Base-by-base conservation (phyloP, 2,888 invertebrate species). In the Subacronicta megacephala region DNA sequence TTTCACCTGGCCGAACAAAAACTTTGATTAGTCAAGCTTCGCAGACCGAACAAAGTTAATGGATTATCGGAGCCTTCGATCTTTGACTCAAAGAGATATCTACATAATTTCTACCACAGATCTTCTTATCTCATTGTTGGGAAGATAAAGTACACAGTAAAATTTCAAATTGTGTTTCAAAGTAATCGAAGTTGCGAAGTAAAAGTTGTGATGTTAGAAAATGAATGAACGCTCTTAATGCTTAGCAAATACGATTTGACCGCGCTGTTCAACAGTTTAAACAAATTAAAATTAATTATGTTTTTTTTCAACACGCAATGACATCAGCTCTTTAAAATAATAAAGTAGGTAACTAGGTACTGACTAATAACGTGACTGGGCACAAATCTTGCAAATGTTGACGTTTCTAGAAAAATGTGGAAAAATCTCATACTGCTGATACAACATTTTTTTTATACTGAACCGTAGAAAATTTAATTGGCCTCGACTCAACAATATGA, bases 131-230 rank as follows among this genome's bases (percentile, higher is more conserved):
- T 33, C 41, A 36, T 58, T 44, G 23, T 54, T 46, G 35, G 33
- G 31, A 50, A 51, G 56, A 57, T 52, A 62, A 62, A 61, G 59
- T 62, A 58, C 33, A 38, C 23, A 23, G 7, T 26, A 36, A 51
- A 41, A 58, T 40, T 36, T 44, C 59, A 71, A 71, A 70, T 70
- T 70, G 59, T 49, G 58, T 73, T 62, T 23, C 37, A 12, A 69
- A 69, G 70, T 63, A 69, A 70, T 69, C 54, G 58, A 73, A 69
- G 58, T 73, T 62, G 33, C 9, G 4, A 49, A 54, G 40, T 23
- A 61, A 53, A 68, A 62, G 45, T 62, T 54, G 15, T 17, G 18
- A 52, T 64, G 36, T 40, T 58, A 17, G 37, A 43, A 55, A 73
- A 55, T 73, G 58, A 70, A 69, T 50, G 42, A 72, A 72, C 46